Conservation (phyloP, 2,888 invertebrate genomes). For the Caradrina kadenii region DNA sequence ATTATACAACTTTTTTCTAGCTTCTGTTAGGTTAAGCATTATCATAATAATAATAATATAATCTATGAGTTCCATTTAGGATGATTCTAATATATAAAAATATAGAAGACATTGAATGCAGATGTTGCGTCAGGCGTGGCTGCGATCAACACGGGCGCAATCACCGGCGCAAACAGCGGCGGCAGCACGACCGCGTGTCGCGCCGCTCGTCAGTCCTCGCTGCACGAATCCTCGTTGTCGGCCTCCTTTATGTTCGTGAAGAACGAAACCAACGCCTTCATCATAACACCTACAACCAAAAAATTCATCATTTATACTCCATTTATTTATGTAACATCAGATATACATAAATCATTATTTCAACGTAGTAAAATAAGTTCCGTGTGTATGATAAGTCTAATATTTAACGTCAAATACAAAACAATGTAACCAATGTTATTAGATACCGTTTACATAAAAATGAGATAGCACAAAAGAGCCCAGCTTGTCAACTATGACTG, state of each 20-base stretch:
- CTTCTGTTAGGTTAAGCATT: conserved; percentile 78
- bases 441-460: too few species aligned
- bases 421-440: too few species aligned
- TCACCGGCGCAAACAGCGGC: conserved; percentile 64
- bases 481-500: too few species aligned
- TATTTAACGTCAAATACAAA: too few species aligned
- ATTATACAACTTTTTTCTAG: conserved; percentile 82
- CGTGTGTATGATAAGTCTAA: too few species aligned
- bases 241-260: conserved; percentile 93
- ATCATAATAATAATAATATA: conserved; percentile 76
- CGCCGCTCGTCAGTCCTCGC: conserved; percentile 86
- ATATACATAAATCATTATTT: too few species aligned
- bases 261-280: conserved; percentile 93
- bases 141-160: conserved; percentile 55
- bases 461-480: too few species aligned
- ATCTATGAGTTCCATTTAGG: conserved; percentile 76
- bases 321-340: conserved; percentile 1
- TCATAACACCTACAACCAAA: conserved; percentile 91
- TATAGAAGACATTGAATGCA: conserved; percentile 71
- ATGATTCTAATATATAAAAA: conserved; percentile 84
- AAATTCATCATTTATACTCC: not conserved
- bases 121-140: conserved; percentile 62
- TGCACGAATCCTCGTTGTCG: conserved; percentile 91
- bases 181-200: conserved; percentile 66
- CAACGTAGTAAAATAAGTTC: too few species aligned